Percentiles rank a stretch among this genome's conserved stretches.
Evolutionary conservation across 2,797 vertebrate genomes (phyloP).

Genomic region (Discoglossus pictus): DNA sequence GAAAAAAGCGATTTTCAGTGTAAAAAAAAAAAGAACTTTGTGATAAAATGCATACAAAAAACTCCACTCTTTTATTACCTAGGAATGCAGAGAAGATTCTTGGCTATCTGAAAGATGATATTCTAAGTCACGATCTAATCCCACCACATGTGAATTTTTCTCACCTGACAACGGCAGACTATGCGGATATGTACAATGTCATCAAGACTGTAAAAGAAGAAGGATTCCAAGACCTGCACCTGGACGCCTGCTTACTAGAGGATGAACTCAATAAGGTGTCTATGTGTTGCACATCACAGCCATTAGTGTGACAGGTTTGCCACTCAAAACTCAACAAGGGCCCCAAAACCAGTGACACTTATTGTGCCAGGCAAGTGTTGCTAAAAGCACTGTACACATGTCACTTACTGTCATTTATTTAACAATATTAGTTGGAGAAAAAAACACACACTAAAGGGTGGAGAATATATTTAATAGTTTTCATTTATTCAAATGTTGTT

Average conservation of each 20-base stretch:
- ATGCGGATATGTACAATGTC: constrained; percentile 86
- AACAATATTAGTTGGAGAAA: too few relatives aligned
- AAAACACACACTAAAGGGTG: too few relatives aligned
- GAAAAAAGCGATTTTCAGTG: too few relatives aligned
- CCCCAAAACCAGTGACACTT: not conserved
- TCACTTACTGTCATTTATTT: too few relatives aligned
- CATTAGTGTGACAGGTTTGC: not conserved
- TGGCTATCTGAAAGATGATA: constrained; percentile 81
- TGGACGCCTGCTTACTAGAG: constrained; percentile 87
- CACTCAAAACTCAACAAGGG: not conserved
- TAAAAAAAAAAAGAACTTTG: too few relatives aligned
- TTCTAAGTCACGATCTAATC: constrained; percentile 89
- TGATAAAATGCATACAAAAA: too few relatives aligned
- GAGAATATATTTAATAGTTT: too few relatives aligned
- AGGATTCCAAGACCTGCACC: constrained; percentile 78
- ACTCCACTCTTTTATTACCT: not conserved
- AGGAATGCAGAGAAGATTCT: constrained; percentile 93
- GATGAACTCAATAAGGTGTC: constrained; percentile 89
- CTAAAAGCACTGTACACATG: not conserved
- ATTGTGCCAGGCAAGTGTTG: not conserved
- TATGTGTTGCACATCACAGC: not conserved
- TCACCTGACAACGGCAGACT: constrained; percentile 84
- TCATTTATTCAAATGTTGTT: too few relatives aligned
- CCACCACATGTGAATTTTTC: constrained; percentile 92
- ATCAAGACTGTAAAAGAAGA: constrained; percentile 88